phyloP scores from a whole-genome alignment of 2,797 vertebrate genomes.

The Podarcis lilfordi region DNA sequence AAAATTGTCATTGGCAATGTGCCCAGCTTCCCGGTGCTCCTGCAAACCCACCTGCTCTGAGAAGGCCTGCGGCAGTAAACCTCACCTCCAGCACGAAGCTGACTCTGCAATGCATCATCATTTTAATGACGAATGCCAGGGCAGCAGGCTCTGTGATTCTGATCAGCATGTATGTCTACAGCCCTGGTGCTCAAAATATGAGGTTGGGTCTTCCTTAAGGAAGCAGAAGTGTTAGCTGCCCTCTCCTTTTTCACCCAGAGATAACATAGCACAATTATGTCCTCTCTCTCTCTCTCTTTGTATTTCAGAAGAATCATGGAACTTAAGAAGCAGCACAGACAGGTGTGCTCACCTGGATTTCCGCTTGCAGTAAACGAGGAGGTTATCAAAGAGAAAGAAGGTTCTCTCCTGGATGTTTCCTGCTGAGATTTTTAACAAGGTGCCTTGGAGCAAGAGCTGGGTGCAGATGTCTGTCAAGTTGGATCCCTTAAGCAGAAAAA shows the following conservation, averaged over 20 bases:
- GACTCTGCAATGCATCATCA: conserved; percentile 35
- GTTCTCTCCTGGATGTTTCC: conserved; percentile 98
- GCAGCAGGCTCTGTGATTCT: background rate
- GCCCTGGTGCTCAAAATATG: background rate
- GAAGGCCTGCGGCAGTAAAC: conserved; percentile 37
- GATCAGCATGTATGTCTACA: background rate
- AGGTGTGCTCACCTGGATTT: conserved; percentile 89
- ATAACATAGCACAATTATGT: background rate
- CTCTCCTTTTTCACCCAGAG: background rate
- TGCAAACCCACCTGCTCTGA: conserved; percentile 17
- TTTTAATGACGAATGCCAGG: background rate
- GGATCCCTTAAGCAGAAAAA: conserved; percentile 84
- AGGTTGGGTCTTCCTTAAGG: background rate
- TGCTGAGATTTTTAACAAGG: conserved; percentile 96
- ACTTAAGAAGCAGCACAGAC: background rate
- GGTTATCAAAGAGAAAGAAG: conserved; percentile 98
- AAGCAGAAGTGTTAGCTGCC: background rate
- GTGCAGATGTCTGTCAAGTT: conserved; percentile 98
- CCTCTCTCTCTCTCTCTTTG: background rate
- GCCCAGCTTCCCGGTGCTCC: conserved; percentile 24
- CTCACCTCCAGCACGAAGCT: background rate
- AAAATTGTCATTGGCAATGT: background rate
- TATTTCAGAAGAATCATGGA: background rate
- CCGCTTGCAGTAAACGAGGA: conserved; percentile 98
- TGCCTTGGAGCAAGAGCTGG: conserved; percentile 92